Evolutionary conservation across 2,113 vertebrate species (phyloP), one percentile per base, ranked within the genome.

Genomic region (Hymenochirus boettgeri): DNA sequence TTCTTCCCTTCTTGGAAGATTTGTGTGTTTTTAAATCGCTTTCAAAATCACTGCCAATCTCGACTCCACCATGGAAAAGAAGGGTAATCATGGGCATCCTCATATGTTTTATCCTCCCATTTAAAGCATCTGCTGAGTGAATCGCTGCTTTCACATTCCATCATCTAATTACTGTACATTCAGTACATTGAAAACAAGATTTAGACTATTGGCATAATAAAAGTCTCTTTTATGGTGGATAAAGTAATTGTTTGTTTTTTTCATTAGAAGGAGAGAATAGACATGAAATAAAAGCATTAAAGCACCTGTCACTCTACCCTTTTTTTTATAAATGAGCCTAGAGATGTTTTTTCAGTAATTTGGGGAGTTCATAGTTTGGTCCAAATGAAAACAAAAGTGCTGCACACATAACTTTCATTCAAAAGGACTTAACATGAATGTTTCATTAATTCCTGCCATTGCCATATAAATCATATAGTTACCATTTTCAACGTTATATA

Each of bases 141-240:
- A 18, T 47, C 24, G 19, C 52, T 48, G 19, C 46, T 18, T 42
- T 48, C 17, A n/a, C 45, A 65, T 65, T 65, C 39, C 53, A 65
- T 57, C 39, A 47, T 42, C 46, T 65, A 65, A 65, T 65, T 65
- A 65, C 26, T 57, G 42, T 57, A 65, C 62, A 47, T 56, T 52
- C 22, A 65, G 42, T 65, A 57, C 56, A 47, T 19, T 29, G 25
- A 57, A 21, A 22, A 53, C 48, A 63, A 45, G 61, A 53, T 31
- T 56, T 56, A 65, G 39, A 46, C 21, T 39, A 47, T 48, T 65
- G 62, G 62, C 62, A 48, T 17, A 21, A 57, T 48, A 27, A 9
- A 23, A 37, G n/a, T 22, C 7, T 11, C 55, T 17, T 3, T 31
- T 57, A 39, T 57, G 31, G 25, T 63, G 61, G 51, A 63, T 63